phyloP scores from a whole-genome alignment of 2,888 invertebrate genomes.

The Rhogogaster chlorosoma region DNA sequence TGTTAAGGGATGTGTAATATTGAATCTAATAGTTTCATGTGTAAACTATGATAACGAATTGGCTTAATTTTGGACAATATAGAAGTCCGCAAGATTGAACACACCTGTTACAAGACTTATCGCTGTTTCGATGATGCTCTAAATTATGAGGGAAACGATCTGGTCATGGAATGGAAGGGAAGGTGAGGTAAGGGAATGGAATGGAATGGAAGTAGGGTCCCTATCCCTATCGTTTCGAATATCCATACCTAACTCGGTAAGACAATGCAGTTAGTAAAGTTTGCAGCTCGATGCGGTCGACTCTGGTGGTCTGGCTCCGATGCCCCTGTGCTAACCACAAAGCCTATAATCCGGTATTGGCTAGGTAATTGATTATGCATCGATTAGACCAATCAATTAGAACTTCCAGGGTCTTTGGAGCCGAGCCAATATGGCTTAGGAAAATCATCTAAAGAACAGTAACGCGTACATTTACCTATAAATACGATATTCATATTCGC shows the following conservation, averaged over 20 bases:
- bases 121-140: constrained; percentile 20
- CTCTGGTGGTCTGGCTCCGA: constrained; percentile 30
- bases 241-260: neutral
- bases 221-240: neutral
- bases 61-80: neutral
- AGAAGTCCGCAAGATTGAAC: neutral
- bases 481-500: neutral
- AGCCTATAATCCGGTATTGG: constrained; percentile 40
- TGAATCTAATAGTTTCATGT: neutral
- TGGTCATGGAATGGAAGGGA: neutral
- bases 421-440: neutral
- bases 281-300: constrained; percentile 32
- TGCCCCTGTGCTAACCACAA: constrained; percentile 19
- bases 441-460: neutral
- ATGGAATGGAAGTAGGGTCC: neutral
- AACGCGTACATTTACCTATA: neutral
- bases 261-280: constrained; percentile 40
- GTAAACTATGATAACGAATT: neutral
- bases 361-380: constrained; percentile 46
- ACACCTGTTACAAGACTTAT: constrained; percentile 42
- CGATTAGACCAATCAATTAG: constrained; percentile 48
- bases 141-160: neutral
- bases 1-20: neutral
- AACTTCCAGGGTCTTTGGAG: constrained; percentile 9
- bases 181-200: neutral